Conservation (phyloP, 2,797 vertebrate species). For the Hylomyscus alleni region DNA sequence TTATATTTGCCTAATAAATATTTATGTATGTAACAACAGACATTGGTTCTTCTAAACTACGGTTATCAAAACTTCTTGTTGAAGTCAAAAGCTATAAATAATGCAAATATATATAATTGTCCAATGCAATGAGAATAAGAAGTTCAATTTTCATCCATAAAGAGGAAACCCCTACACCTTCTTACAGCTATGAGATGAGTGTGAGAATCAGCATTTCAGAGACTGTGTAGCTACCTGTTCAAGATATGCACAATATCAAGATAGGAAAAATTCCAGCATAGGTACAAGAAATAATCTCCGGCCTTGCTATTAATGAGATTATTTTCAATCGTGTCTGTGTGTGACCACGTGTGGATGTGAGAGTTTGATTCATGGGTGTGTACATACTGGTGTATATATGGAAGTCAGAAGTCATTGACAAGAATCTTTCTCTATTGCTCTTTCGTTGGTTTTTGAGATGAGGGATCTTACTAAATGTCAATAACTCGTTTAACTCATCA, state of each 20-base stretch:
- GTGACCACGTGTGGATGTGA: background rate
- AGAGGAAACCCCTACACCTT: too few relatives aligned
- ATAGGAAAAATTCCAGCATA: background rate
- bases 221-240: background rate
- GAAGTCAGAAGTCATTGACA: background rate
- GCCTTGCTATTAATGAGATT: too few relatives aligned
- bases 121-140: background rate
- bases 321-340: background rate
- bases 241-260: background rate
- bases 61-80: background rate
- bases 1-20: background rate
- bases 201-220: too few relatives aligned
- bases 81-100: background rate
- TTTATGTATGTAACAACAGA: background rate
- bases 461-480: background rate
- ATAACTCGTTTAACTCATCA: background rate
- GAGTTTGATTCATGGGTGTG: background rate
- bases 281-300: too few relatives aligned
- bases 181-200: background rate
- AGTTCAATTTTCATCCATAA: background rate
- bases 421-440: background rate
- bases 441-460: background rate
- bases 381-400: background rate
- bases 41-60: background rate
- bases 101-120: background rate